Percentiles rank a stretch among this genome's conserved stretches.
phyloP scores from a whole-genome alignment of 2,888 invertebrate genomes.

The Allygus modestus region DNA sequence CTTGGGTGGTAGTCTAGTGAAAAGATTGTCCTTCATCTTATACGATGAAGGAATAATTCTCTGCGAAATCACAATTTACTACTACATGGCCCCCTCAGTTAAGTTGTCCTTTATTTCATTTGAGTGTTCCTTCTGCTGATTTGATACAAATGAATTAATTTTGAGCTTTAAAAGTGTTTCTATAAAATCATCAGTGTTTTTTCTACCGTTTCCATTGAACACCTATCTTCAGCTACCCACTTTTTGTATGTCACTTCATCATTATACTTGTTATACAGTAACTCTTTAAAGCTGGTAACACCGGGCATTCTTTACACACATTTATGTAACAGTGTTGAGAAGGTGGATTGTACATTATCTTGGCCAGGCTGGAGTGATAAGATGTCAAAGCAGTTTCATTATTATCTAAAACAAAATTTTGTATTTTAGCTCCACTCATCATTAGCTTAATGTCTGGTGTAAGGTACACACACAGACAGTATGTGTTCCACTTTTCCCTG shows the following conservation, averaged over 20 bases:
- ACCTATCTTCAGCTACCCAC: conserved; percentile 44
- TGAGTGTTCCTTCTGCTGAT: conserved; percentile 1
- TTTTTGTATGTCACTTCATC: conserved; percentile 46
- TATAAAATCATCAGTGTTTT: conserved; percentile 38
- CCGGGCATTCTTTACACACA: conserved; percentile 49
- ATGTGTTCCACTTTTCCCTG: conserved; percentile 30
- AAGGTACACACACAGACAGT: conserved; percentile 55
- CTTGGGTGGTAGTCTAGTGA: conserved; percentile 53
- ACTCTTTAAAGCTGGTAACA: conserved; percentile 20
- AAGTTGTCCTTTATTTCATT: conserved; percentile 43
- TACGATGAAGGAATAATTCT: conserved; percentile 45
- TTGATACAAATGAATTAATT: not conserved
- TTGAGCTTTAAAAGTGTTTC: conserved; percentile 14
- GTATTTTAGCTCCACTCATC: not conserved
- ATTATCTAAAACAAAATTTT: not conserved
- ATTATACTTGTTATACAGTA: conserved; percentile 32
- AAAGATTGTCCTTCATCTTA: conserved; percentile 56
- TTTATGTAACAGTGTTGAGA: conserved; percentile 56
- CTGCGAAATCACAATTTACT: conserved; percentile 55
- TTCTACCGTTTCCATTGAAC: conserved; percentile 39
- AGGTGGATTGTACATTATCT: conserved; percentile 56
- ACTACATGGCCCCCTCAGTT: conserved; percentile 50
- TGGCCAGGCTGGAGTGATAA: conserved; percentile 29
- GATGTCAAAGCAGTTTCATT: not conserved
- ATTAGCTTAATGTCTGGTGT: conserved; percentile 62